phyloP scores from a whole-genome alignment of 2,113 vertebrate species.

The Oenanthe oenanthe region DNA sequence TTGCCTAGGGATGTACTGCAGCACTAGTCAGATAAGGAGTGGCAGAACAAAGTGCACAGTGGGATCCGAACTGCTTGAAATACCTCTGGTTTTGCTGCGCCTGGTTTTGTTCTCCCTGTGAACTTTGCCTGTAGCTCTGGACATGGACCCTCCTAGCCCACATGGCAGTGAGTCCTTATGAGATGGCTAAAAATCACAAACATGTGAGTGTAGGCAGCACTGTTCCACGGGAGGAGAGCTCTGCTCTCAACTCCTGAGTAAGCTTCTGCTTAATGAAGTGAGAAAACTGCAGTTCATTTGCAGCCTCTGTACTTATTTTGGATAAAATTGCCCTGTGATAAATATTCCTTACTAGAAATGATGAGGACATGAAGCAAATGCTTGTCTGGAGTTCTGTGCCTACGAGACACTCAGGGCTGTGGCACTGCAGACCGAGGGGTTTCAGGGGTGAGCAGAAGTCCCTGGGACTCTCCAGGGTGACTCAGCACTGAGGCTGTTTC shows the following conservation, averaged over 20 bases:
- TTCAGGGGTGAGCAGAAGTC: background rate
- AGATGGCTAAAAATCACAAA: background rate
- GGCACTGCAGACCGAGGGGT: background rate
- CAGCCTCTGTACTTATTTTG: background rate
- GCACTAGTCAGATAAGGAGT: background rate
- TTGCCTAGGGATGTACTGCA: background rate
- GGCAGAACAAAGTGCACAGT: background rate
- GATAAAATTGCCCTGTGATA: background rate
- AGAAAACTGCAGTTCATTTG: background rate
- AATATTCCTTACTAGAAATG: background rate
- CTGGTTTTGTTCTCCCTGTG: too few species aligned
- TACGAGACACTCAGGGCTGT: background rate
- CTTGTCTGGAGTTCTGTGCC: background rate
- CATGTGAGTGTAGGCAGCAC: background rate
- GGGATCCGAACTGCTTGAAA: background rate
- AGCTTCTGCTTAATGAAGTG: background rate
- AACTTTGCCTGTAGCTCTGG: background rate
- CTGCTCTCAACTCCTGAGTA: background rate
- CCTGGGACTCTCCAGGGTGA: background rate
- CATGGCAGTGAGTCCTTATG: background rate
- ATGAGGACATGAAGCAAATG: background rate
- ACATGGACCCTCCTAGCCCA: background rate
- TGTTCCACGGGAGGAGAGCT: background rate
- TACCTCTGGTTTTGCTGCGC: background rate
- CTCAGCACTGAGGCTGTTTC: background rate